Base-by-base conservation (phyloP, 2,113 vertebrate species). In the Sterna hirundo region DNA sequence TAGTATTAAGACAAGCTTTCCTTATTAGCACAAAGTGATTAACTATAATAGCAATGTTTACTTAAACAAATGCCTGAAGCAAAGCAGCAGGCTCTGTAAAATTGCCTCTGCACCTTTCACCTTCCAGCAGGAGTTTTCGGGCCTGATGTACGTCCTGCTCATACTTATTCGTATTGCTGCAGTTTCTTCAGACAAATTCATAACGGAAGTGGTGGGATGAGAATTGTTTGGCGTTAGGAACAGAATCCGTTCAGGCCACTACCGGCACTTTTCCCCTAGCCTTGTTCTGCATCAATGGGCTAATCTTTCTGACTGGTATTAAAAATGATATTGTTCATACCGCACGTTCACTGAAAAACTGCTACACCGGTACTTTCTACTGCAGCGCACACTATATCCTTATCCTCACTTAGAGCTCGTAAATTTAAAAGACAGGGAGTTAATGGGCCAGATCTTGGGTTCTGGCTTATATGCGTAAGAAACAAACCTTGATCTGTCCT, bases 21-120 rank as follows among this genome's bases (percentile, higher is more conserved):
- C 68, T 86, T 92, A 94, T 90, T 90, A 93, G 82, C 54, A 58
- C 68, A 47, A 90, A 86, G 14, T 74, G 36, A 96, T 94, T 88
- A 94, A 74, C 49, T 90, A 16, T 46, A 88, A 81, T 62, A 86
- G 42, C 36, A 90, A 58, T 52, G 44, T 91, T 94, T 95, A 92
- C 71, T 96, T 78, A 90, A 91, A 75, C 46, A 86, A 94, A 88
- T 55, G 51, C 85, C 90, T 83, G 62, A 93, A 84, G 81, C 32
- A 84, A 92, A 78, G 44, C 65, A 92, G 66, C 27, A 85, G 47
- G 30, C 13, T 90, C 77, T 84, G 29, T 57, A 47, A 88, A 88
- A 84, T 54, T 87, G 18, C 32, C 68, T 68, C 72, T 64, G 47
- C 21, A 64, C 47, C 44, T 79, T 86, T 83, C 49, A 82, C 34